phyloP scores from a whole-genome alignment of 2,113 vertebrate species.

The Clarias batrachus region DNA sequence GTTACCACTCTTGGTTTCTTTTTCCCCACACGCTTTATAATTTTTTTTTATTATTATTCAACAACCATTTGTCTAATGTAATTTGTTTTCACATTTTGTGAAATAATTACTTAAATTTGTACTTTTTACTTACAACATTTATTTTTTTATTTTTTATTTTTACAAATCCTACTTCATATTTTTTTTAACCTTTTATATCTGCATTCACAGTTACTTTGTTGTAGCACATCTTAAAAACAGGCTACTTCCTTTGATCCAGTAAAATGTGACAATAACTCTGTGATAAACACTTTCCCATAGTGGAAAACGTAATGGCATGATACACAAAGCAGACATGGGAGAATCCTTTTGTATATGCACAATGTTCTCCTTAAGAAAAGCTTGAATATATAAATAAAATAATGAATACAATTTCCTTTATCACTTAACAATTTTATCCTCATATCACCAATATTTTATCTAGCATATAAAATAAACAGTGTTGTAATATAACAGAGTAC shows the following conservation, averaged over 20 bases:
- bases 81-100: background rate
- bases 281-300: background rate
- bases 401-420: background rate
- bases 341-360: background rate
- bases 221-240: background rate
- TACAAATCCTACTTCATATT: background rate
- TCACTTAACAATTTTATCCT: background rate
- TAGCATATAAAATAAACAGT: background rate
- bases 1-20: background rate
- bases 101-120: background rate
- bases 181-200: background rate
- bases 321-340: background rate
- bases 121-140: too few species aligned
- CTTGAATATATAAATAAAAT: background rate
- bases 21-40: background rate
- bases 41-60: background rate
- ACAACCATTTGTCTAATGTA: background rate
- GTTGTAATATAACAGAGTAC: too few species aligned
- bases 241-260: background rate
- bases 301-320: background rate
- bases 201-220: background rate
- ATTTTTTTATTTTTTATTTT: background rate
- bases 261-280: background rate
- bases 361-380: background rate
- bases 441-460: background rate